Evolutionary conservation across 2,888 invertebrate genomes (phyloP).

Genomic region (Phyto melanocephala): DNA sequence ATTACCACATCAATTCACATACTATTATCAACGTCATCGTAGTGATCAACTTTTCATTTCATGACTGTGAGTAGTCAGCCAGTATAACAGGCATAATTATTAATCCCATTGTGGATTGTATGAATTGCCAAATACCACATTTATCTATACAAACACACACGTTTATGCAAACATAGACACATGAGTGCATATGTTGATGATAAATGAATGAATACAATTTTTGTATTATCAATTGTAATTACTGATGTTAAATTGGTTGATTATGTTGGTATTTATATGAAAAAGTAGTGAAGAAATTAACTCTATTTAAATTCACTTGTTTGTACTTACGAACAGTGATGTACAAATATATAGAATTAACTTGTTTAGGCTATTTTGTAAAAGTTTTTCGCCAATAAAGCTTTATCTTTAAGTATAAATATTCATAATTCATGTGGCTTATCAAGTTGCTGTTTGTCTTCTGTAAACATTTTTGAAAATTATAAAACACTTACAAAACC

Average conservation of each 20-base stretch:
- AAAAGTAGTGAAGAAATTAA: background rate
- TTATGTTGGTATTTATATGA: constrained; percentile 52
- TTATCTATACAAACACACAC: background rate
- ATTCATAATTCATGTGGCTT: too few species aligned
- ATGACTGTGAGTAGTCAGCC: constrained; percentile 25
- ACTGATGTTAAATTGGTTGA: constrained; percentile 64
- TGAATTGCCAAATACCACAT: constrained; percentile 58
- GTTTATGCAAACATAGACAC: background rate
- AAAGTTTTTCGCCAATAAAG: too few species aligned
- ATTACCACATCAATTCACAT: constrained; percentile 64
- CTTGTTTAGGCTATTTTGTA: too few species aligned
- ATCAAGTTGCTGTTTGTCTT: too few species aligned
- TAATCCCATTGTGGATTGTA: constrained; percentile 66
- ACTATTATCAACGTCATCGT: constrained; percentile 62
- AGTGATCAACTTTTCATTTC: constrained; percentile 58
- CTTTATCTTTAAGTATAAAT: too few species aligned
- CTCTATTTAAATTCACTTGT: too few species aligned
- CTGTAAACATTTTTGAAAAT: too few species aligned
- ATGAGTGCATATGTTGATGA: background rate
- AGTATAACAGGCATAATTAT: constrained; percentile 44
- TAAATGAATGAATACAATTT: constrained; percentile 47
- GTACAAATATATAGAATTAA: too few species aligned
- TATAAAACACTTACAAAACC: too few species aligned
- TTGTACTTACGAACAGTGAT: too few species aligned
- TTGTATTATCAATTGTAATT: constrained; percentile 65